Evolutionary conservation across 1,140 invertebrate genomes (phyloP).

Genomic region (Drosophila pallidifrons): DNA sequence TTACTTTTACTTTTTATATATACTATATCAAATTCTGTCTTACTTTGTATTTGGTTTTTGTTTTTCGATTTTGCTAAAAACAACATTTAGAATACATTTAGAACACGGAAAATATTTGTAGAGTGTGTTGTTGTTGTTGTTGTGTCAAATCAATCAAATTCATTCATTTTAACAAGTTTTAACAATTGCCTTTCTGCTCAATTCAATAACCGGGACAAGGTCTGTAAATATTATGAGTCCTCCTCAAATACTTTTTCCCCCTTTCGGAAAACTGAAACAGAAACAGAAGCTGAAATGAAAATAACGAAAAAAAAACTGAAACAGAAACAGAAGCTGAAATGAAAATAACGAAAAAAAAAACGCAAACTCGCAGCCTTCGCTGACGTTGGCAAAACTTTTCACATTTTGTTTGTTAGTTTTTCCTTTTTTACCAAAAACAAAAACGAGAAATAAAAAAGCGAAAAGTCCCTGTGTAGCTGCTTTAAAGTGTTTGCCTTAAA

Average conservation of each 20-base stretch:
- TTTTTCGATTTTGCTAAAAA: slow-evolving; percentile 19
- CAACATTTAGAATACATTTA: slow-evolving; percentile 78
- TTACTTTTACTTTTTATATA: slow-evolving; percentile 6
- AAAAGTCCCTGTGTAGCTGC: slow-evolving; percentile 33
- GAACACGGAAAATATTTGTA: slow-evolving; percentile 63
- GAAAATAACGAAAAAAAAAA: not conserved
- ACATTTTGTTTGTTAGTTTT: slow-evolving; percentile 36
- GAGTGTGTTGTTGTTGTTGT: slow-evolving; percentile 6
- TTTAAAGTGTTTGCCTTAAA: slow-evolving; percentile 43
- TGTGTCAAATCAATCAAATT: slow-evolving; percentile 27
- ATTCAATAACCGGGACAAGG: slow-evolving; percentile 35
- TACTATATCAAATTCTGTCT: slow-evolving; percentile 59
- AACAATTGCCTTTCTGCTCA: not conserved
- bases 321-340: slow-evolving; percentile 9
- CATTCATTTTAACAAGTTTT: slow-evolving; percentile 10
- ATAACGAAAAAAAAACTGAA: not conserved
- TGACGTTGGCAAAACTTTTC: slow-evolving; percentile 68
- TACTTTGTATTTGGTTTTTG: slow-evolving; percentile 14
- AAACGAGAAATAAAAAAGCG: not conserved
- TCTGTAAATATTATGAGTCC: slow-evolving; percentile 36
- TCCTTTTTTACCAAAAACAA: slow-evolving; percentile 43
- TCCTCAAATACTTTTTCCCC: slow-evolving; percentile 69
- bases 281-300: slow-evolving; percentile 2
- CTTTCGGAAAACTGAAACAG: slow-evolving; percentile 34
- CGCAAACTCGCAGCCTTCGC: slow-evolving; percentile 27